These are phyloP conservation scores for Xanthia icteritia DNA, from an alignment of 2,888 invertebrate genomes.

Conservation along the genomic window DNA sequence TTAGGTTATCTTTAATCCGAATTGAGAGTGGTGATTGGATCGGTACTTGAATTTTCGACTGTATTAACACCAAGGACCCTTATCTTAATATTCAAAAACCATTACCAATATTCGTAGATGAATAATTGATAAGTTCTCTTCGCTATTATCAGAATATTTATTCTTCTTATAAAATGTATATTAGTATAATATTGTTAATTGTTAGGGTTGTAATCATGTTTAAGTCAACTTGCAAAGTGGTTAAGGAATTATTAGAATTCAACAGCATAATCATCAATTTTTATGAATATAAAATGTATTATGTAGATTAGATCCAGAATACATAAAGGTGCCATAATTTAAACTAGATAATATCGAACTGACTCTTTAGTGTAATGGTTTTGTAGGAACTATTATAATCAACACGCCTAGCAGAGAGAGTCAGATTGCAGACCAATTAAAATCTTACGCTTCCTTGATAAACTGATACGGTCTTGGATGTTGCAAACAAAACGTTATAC, in stretches of 20 bases:
- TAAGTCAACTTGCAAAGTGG: neutral
- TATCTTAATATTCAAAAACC: constrained; percentile 16
- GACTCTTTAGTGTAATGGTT: neutral
- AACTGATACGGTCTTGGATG: constrained; percentile 9
- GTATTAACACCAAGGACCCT: neutral
- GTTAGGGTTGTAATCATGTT: too few relatives aligned
- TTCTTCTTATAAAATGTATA: neutral
- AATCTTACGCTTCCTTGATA: constrained; percentile 29
- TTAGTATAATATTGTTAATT: neutral
- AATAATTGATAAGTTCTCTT: neutral
- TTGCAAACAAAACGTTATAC: constrained; percentile 21
- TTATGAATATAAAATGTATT: too few relatives aligned
- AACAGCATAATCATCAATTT: neutral
- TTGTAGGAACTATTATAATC: neutral
- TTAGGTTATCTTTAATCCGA: constrained; percentile 39
- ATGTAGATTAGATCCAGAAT: too few relatives aligned
- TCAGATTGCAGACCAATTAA: constrained; percentile 34
- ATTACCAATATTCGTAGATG: constrained; percentile 12
- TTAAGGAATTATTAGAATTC: neutral
- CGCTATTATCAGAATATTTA: neutral
- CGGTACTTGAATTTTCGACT: constrained; percentile 3
- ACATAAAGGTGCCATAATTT: neutral
- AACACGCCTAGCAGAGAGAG: constrained; percentile 1
- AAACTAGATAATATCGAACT: neutral
- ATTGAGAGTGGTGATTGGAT: constrained; percentile 23